These are phyloP conservation scores for Mystacornis crossleyi DNA, from an alignment of 2,113 vertebrate species.

Conservation along the genomic window DNA sequence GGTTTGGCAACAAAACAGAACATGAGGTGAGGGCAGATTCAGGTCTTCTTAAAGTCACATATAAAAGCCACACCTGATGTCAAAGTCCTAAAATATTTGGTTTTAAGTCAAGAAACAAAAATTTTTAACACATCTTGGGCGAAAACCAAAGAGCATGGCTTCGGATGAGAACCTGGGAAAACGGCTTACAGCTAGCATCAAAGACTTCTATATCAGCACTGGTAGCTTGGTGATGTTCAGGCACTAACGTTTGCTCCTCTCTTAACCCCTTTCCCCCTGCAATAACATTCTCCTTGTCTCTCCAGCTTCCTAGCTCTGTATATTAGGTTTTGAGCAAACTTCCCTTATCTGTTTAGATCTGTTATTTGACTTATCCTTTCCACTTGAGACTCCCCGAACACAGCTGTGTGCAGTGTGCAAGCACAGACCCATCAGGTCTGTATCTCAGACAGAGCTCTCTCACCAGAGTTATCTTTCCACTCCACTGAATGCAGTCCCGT, in stretches of 20 bases:
- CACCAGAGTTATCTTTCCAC: background rate
- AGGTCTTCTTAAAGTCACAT: background rate
- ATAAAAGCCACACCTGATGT: background rate
- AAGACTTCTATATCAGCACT: background rate
- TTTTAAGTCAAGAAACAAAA: background rate
- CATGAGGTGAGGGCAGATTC: background rate
- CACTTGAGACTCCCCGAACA: background rate
- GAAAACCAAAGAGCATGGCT: background rate
- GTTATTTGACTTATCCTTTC: background rate
- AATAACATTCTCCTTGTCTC: background rate
- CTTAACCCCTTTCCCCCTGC: background rate
- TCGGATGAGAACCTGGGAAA: background rate
- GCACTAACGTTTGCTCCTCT: background rate
- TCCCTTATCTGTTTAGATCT: background rate
- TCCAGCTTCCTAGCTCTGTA: background rate
- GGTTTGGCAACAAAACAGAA: slow-evolving; percentile 26
- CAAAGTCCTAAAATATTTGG: slow-evolving; percentile 22
- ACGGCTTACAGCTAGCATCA: background rate
- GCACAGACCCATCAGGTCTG: background rate
- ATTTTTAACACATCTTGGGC: background rate
- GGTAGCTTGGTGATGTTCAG: background rate
- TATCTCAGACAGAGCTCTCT: background rate
- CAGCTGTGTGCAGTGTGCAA: background rate
- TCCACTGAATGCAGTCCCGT: background rate
- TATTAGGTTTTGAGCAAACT: background rate